Evolutionary conservation across 1,140 invertebrate genomes (phyloP).

Genomic region (Meloidogyne chitwoodi): DNA sequence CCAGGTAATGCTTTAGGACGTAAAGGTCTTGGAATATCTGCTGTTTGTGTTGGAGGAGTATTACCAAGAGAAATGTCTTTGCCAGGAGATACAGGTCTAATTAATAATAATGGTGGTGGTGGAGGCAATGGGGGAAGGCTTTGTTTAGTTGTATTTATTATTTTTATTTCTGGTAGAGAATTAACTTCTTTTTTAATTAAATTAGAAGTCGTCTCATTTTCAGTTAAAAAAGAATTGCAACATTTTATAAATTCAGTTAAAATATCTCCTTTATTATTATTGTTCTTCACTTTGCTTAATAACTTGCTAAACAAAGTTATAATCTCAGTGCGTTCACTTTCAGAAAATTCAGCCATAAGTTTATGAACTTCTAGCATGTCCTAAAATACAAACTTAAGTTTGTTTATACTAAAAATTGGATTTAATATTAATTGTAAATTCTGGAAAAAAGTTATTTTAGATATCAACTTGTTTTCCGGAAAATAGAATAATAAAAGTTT

Average conservation of each 20-base stretch:
- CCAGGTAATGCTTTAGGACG: slow-evolving; percentile 26
- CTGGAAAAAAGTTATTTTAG: no score
- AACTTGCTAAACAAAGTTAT: not conserved
- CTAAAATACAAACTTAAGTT: not conserved
- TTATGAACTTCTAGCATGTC: not conserved
- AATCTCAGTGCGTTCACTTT: not conserved
- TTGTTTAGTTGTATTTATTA: no score
- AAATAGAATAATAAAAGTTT: no score
- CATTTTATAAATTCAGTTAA: not conserved
- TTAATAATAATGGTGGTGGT: not conserved
- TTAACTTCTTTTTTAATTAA: slow-evolving; percentile 61
- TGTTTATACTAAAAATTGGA: no score
- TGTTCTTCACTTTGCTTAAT: not conserved
- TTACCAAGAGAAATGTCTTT: not conserved
- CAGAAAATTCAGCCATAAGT: not conserved
- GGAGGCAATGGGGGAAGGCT: not conserved
- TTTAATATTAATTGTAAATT: no score
- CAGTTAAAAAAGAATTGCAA: not conserved
- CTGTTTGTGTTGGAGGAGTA: not conserved
- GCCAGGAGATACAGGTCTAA: not conserved
- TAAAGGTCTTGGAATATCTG: slow-evolving; percentile 17
- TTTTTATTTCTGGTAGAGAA: slow-evolving; percentile 54
- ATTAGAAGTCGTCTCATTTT: not conserved
- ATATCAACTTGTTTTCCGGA: no score
- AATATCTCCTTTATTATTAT: not conserved